Base-by-base conservation (phyloP, 2,888 invertebrate genomes). In the Hyles lineata region DNA sequence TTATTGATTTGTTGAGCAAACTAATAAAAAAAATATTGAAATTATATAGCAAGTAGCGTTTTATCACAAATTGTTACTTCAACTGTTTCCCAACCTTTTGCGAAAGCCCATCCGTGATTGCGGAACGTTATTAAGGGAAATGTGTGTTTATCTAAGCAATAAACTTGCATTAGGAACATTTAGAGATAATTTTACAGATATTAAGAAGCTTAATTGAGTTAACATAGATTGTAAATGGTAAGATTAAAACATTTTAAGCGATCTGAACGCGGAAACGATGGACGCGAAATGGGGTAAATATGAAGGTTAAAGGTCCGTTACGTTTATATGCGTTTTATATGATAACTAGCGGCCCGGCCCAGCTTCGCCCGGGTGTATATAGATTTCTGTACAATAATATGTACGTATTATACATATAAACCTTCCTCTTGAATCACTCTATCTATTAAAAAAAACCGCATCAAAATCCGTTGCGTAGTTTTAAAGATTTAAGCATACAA, bases 101-200 rank as follows among this genome's bases (percentile, higher is more conserved):
- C 67, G 23, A 67, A 67, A 50, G 21, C 23, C 5, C 43, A 25
- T 32, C 23, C 52, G 55, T n/a, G 17, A 23, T 50, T 50, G 23
- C 67, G 23, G 17, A 67, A 67, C n/a, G 55, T 55, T 55, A 19
- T 55, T 62, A 19, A 62, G 62, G 67, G 23, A 67, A 67, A 23
- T 67, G 67, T 21, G 21, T 67, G 43, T 67, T 67, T 67, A 67
- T 67, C 50, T 50, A 50, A 23, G 67, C 43, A 50, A 43, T 63
- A 63, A 63, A 43, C 9, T 67, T 8, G 67, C 23, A 67, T 35
- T 21, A 35, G n/a, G 11, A 21, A 11, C 19, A 32, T 63, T 63
- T 67, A 21, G 43, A 35, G 63, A 63, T 63, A 35, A 63, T 43
- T 63, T 63, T 19, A 60, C 5, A 67, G 43, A 43, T n/a, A 63